Evolutionary conservation across 2,113 vertebrate genomes (phyloP).

Genomic region (Setophaga petechia): DNA sequence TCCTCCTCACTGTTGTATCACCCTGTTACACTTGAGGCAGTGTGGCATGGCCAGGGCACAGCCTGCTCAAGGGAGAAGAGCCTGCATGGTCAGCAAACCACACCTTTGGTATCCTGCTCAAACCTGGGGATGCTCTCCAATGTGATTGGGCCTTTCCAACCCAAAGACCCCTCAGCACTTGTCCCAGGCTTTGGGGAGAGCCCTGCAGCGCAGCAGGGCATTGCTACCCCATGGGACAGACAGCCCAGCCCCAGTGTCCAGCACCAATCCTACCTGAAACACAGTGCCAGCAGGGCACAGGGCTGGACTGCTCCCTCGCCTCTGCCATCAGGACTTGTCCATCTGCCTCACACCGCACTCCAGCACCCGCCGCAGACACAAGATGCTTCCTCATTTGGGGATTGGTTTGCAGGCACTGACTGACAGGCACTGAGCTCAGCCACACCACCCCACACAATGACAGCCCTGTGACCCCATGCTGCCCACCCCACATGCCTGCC

Average conservation of each 20-base stretch:
- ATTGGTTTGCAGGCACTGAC: constrained; percentile 53
- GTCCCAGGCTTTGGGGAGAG: background rate
- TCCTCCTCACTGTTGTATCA: background rate
- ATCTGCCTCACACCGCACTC: background rate
- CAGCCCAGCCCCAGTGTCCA: background rate
- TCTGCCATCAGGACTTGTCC: constrained; percentile 70
- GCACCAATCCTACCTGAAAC: constrained; percentile 69
- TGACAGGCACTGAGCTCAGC: constrained; percentile 44
- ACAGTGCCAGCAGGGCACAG: background rate
- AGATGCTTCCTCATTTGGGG: constrained; percentile 77
- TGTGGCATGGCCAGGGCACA: fast-evolving
- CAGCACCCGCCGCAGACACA: background rate
- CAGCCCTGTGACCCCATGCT: background rate
- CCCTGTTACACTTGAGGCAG: background rate
- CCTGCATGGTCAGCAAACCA: fast-evolving
- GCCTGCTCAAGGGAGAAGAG: background rate
- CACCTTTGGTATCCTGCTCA: background rate
- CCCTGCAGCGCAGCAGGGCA: fast-evolving
- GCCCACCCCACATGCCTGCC: fast-evolving
- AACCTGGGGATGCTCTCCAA: background rate
- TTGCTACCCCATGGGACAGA: fast-evolving
- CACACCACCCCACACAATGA: background rate
- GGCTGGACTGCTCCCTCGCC: constrained; percentile 36
- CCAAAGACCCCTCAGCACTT: background rate
- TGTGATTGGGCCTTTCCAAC: background rate